A percentile compares a stretch with the other conserved stretches of the same genome.
Conservation (phyloP, 2,113 vertebrate species). For the Mus spicilegus region DNA sequence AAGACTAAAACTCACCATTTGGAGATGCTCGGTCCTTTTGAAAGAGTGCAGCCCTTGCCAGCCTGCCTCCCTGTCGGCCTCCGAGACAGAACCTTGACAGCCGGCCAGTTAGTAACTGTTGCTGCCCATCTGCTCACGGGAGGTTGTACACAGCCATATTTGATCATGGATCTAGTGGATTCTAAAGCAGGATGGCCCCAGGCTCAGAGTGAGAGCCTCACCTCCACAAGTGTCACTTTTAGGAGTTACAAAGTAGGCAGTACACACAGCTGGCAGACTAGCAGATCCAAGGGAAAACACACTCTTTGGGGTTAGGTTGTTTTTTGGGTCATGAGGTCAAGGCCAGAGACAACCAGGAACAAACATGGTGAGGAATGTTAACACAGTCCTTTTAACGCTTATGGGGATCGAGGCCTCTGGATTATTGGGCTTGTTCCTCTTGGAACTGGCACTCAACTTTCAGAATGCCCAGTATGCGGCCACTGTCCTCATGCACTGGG, state of each 20-base stretch:
- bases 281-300: neutral
- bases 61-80: accelerated
- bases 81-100: neutral
- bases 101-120: neutral
- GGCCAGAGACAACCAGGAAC: neutral
- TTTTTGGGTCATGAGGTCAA: neutral
- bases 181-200: accelerated
- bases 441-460: neutral
- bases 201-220: neutral
- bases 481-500: neutral
- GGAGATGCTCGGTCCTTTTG: neutral
- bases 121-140: neutral
- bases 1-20: neutral
- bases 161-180: no score
- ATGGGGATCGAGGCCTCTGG: neutral
- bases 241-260: neutral
- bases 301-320: no score
- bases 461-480: neutral
- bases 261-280: accelerated
- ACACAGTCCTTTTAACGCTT: neutral
- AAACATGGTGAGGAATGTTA: neutral
- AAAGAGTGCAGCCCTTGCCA: neutral
- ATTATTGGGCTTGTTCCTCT: neutral
- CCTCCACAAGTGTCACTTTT: neutral
- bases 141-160: neutral